These are phyloP conservation scores for Scomberomorus guttatus DNA, from an alignment of 2,797 vertebrate species.

Conservation along the genomic window DNA sequence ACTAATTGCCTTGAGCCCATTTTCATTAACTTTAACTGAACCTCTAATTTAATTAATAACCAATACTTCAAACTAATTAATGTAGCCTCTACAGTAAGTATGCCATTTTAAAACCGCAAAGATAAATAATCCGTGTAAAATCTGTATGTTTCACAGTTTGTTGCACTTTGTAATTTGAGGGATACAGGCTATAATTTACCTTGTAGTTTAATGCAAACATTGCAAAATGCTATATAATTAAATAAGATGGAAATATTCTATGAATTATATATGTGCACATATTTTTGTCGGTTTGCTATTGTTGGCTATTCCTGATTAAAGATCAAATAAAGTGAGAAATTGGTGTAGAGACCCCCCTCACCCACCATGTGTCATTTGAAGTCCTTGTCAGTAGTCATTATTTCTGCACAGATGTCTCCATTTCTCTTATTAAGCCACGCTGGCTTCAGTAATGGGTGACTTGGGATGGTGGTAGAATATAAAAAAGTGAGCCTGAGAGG, in stretches of 20 bases:
- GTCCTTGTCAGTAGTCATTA: constrained; percentile 51
- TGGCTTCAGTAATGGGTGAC: constrained; percentile 62
- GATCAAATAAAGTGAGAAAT: constrained; percentile 19
- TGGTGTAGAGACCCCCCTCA: background rate
- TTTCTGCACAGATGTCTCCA: constrained; percentile 67
- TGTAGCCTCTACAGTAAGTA: background rate
- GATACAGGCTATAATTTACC: background rate
- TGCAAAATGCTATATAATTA: background rate
- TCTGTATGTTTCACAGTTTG: too few species aligned
- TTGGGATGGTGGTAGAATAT: constrained; percentile 46
- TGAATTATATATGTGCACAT: background rate
- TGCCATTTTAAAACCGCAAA: background rate
- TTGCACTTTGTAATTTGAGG: too few species aligned
- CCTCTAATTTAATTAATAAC: constrained; percentile 12
- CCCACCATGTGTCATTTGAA: constrained; percentile 38
- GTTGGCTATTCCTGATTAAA: constrained; percentile 18
- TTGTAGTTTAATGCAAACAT: background rate
- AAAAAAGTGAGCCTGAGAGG: constrained; percentile 44
- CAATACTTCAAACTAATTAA: background rate
- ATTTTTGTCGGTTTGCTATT: constrained; percentile 8
- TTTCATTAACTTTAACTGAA: constrained; percentile 21
- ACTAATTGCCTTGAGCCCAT: background rate
- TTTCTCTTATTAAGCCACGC: constrained; percentile 68
- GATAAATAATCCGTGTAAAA: too few species aligned
- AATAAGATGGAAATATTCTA: background rate